Evolutionary conservation across 1,140 invertebrate species (phyloP), one percentile per base, ranked within the genome.

Genomic region (Microplitis mediator): DNA sequence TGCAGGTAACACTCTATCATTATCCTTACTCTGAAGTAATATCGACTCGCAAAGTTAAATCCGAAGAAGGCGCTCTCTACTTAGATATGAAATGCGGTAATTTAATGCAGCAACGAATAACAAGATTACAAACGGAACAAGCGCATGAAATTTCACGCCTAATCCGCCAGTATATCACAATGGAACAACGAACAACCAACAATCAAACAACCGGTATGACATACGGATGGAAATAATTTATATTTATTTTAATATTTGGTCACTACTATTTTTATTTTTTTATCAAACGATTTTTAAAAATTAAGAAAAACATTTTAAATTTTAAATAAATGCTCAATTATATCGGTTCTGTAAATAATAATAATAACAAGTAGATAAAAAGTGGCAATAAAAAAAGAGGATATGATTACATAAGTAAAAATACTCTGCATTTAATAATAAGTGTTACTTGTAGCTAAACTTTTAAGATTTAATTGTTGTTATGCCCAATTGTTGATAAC

Each of bases 41-140:
- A 80, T 98, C 96, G 51, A 98, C 97, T 1, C 88, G 97, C 70
- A 97, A 98, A 88, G 95, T 97, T 54, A 90, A 91, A 75, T 96
- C 95, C 0, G 97, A 98, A 81, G 95, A 97, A 84, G 96, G 96
- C 35, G 93, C 95, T 1, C 90, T 98, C 61, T 99, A 95, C 85
- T 88, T 99, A 82, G 97, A 99, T 87, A 95, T 99, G 93, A 98
- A 98, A 88, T 95, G 95, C 82, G 97, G 97, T 16, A 98, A 98
- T 83, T 88, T 99, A 76, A 95, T 98, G 92, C 95, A 97, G 81
- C 96, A 98, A 87, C 91, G 96, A 73, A 97, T 99, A 73, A 97
- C 97, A 31, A 90, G 97, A 77, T 91, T 99, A 71, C 97, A 99
- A 84, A 98, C 97, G 2, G 97, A 98, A 84, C 97, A 99, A 87